Base-by-base conservation (phyloP, 2,888 invertebrate species). In the Pemphredon lugubris region DNA sequence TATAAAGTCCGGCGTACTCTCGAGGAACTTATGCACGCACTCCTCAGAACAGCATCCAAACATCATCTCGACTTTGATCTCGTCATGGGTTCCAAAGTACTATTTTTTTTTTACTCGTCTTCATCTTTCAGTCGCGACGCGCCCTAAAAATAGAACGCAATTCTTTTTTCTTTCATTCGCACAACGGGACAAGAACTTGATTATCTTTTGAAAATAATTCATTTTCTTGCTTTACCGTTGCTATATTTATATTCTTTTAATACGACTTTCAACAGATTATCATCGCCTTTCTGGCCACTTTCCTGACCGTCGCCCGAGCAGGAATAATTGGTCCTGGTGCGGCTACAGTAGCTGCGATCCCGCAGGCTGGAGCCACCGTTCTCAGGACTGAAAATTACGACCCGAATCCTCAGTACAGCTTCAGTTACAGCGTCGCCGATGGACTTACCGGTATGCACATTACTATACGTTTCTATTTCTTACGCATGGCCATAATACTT, bases 361-460 rank as follows among this genome's bases (percentile, higher is more conserved):
- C 86, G 20, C 77, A 83, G 18, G 65, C 81, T 13, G 73, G 84
- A 23, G 75, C 82, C 13, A 34, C 81, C 32, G 60, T 83, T 55
- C 60, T 82, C 44, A 77, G 77, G 55, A 45, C 83, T 6, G 86
- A 86, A 70, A 80, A 84, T 73, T 87, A 81, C 67, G 86, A 88
- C 58, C 77, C 88, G 14, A 77, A 84, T 79, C 88, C 87, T 39
- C 86, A 86, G 53, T 89, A 89, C 73, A 87, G 86, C 73, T 87
- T 86, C 66, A 87, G 86, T 57, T 89, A 89, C 82, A 88, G 85
- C 71, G 86, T 88, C 4, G 86, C 87, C 14, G 88, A 88, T 70
- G 84, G 83, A 44, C 75, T 86, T 18, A 88, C 88, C 0, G 88
- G 88, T 88, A 78, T 70, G 67, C 74, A 34, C n/a, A 7, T 1